A percentile compares a stretch with the other conserved stretches of the same genome.
phyloP scores from a whole-genome alignment of 2,888 invertebrate genomes.

The Ophion costatus region DNA sequence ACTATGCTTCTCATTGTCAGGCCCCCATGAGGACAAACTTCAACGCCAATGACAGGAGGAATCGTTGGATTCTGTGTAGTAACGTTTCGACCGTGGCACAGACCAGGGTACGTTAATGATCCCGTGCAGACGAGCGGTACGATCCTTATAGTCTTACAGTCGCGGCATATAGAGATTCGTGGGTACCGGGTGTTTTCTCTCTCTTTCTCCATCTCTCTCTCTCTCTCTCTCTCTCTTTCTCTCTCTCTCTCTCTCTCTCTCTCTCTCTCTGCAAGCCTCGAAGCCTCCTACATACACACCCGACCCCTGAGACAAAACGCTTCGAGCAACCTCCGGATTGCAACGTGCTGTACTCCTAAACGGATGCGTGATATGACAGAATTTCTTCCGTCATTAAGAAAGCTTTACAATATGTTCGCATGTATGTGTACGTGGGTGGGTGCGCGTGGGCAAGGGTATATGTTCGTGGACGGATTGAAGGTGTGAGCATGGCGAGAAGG shows the following conservation, averaged over 20 bases:
- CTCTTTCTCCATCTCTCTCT: slow-evolving; percentile 23
- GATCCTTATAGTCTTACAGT: slow-evolving; percentile 61
- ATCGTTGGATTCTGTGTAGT: slow-evolving; percentile 29
- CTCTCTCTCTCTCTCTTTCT: slow-evolving; percentile 56
- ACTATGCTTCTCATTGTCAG: slow-evolving; percentile 22
- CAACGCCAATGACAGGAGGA: slow-evolving; percentile 57
- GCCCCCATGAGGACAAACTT: slow-evolving; percentile 47
- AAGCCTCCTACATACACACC: slow-evolving; percentile 37
- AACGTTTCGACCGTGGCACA: slow-evolving; percentile 18
- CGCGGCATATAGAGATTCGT: slow-evolving; percentile 47
- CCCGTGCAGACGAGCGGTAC: slow-evolving; percentile 54
- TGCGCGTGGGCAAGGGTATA: slow-evolving; percentile 2
- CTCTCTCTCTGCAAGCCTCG: slow-evolving; percentile 51
- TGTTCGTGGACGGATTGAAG: slow-evolving; percentile 51
- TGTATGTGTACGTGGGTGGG: slow-evolving; percentile 12
- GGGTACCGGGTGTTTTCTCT: slow-evolving; percentile 30
- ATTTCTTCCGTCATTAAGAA: slow-evolving; percentile 84
- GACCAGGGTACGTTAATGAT: slow-evolving; percentile 62
- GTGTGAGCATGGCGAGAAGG: slow-evolving; percentile 31
- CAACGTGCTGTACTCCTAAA: slow-evolving; percentile 76
- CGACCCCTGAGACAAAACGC: slow-evolving; percentile 76
- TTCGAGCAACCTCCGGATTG: slow-evolving; percentile 71
- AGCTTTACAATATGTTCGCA: slow-evolving; percentile 78
- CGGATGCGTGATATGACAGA: slow-evolving; percentile 82
- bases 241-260: slow-evolving; percentile 21